Base-by-base conservation (phyloP, 2,888 invertebrate genomes). In the Diloba caeruleocephala region DNA sequence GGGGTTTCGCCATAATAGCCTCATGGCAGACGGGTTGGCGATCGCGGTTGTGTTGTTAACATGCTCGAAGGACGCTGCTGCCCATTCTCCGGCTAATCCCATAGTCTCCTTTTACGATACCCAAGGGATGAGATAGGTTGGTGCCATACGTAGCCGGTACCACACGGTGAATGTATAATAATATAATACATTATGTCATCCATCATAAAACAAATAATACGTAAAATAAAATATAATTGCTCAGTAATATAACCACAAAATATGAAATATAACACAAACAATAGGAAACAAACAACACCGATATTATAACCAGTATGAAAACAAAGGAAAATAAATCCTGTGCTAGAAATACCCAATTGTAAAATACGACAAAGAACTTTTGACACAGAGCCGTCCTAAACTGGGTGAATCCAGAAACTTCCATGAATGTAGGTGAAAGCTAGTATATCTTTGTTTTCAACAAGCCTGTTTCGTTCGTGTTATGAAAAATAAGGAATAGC, bases 371-470 rank as follows among this genome's bases (percentile, higher is more conserved):
- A 55, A 42, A 61, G 46, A 73, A 70, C 54, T 69, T 75, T 64
- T 63, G 63, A 66, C 57, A 74, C 41, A 49, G 33, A 58, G 33
- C 52, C 31, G 38, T 42, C 48, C 39, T 42, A 45, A 67, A 70
- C 74, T 74, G 59, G 66, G 67, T 41, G 68, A 65, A 49, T 44
- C 60, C 38, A 52, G 39, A 69, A 74, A 71, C 61, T 76, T 63
- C n/a, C 12, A 23, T 33, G 58, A 59, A 64, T 71, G 67, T 67
- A 63, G 57, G 68, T 60, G 56, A 68, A 63, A 65, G 53, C 48
- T 36, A 37, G 37, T 52, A 55, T 68, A 67, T 73, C 65, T 71
- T 66, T 74, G 67, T 70, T 57, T 63, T 49, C 48, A 45, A 46
- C 31, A 45, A 39, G 44, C 28, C 48, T 39, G 46, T 32, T 52